These are phyloP conservation scores for Dynastes tityus DNA, from an alignment of 2,888 invertebrate species.

Conservation along the genomic window DNA sequence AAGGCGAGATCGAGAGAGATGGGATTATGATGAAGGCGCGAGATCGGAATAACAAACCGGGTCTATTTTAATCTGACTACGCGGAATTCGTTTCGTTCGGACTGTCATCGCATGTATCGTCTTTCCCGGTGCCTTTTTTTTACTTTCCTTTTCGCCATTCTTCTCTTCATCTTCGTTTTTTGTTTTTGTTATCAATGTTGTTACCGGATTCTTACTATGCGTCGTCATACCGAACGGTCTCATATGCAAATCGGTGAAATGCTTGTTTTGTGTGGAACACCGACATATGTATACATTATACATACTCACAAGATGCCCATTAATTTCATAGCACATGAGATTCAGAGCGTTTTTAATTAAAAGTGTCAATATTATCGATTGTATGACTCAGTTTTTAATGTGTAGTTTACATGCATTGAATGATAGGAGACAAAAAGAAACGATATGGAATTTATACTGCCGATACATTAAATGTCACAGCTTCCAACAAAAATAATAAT, in stretches of 20 bases:
- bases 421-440: too few relatives aligned
- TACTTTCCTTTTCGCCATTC: slow-evolving; percentile 28
- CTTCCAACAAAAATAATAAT: too few relatives aligned
- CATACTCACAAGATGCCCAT: too few relatives aligned
- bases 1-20: slow-evolving; percentile 35
- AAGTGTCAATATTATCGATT: too few relatives aligned
- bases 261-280: not conserved
- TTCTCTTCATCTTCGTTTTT: not conserved
- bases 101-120: slow-evolving; percentile 41
- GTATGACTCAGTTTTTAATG: too few relatives aligned
- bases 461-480: too few relatives aligned
- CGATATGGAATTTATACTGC: too few relatives aligned
- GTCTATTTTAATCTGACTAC: slow-evolving; percentile 40
- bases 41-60: slow-evolving; percentile 37
- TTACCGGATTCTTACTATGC: slow-evolving; percentile 22
- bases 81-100: slow-evolving; percentile 39
- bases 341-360: too few relatives aligned
- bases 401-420: too few relatives aligned
- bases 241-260: slow-evolving; percentile 7
- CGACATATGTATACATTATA: too few relatives aligned
- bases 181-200: slow-evolving; percentile 25
- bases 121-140: slow-evolving; percentile 30
- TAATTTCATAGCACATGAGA: too few relatives aligned
- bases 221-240: not conserved
- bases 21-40: slow-evolving; percentile 40